Conservation (phyloP, 2,113 vertebrate genomes). For the Pollachius pollachius region DNA sequence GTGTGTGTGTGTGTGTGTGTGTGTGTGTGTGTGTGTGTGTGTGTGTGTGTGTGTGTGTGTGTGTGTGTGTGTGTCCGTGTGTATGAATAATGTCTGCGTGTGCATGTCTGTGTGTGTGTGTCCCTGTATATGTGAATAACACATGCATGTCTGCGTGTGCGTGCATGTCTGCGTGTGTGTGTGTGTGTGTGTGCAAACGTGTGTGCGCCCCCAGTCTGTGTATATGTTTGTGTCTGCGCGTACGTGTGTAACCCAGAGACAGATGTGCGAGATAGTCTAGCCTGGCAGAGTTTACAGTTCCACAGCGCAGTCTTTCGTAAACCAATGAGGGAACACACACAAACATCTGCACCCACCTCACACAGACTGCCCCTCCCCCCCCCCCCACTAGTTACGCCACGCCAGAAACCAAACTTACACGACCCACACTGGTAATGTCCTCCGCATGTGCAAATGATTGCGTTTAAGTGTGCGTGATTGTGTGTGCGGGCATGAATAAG, state of each 20-base stretch:
- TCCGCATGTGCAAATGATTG: conserved; percentile 2
- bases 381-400: conserved; percentile 14
- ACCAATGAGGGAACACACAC: conserved; percentile 48
- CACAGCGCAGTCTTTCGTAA: conserved; percentile 46
- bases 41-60: too few species aligned
- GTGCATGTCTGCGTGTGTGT: too few species aligned
- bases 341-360: conserved; percentile 43
- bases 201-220: too few species aligned
- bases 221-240: background rate
- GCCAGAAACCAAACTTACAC: conserved; percentile 37
- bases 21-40: conserved; percentile 13
- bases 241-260: conserved; percentile 21
- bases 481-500: background rate
- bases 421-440: conserved; percentile 22
- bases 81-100: too few species aligned
- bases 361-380: conserved; percentile 14
- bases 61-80: too few species aligned
- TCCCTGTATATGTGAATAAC: too few species aligned
- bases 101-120: too few species aligned
- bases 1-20: too few species aligned
- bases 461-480: background rate
- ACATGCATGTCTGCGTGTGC: too few species aligned
- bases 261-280: conserved; percentile 49
- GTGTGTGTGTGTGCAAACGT: too few species aligned
- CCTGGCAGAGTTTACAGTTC: conserved; percentile 42